Base-by-base conservation (phyloP, 2,113 vertebrate species). In the Chaenogobius annularis region DNA sequence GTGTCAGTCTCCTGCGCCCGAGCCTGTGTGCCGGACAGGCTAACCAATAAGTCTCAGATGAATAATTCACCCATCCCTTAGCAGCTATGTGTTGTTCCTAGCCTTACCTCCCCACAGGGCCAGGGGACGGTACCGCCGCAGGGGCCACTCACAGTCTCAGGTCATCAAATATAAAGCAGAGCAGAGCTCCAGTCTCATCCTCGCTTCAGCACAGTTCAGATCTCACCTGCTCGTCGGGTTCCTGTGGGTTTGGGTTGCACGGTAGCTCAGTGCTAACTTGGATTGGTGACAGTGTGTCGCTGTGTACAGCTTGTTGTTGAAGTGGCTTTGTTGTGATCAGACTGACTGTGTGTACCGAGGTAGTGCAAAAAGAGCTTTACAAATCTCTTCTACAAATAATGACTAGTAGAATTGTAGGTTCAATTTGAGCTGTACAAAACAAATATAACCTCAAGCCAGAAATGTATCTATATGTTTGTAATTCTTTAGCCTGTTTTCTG, bases 61-160 rank as follows among this genome's bases (percentile, higher is more conserved):
- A 89, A 91, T 90, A 88, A 88, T 91, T 88, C 75, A 90, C 79
- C 79, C 75, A 81, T 88, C 85, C 82, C 75, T 40, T 40, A 79
- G 76, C 81, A 62, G 80, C 75, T 9, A 11, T 22, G 70, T 88
- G 87, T 89, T 85, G 74, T 89, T 87, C 81, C 78, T 78, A 78
- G 75, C 77, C 61, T 77, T 75, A 75, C 79, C 79, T 83, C 64
- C 77, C 83, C 72, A n/a, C 14, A 62, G 80, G 77, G 72, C 79
- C 68, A 35, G 55, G 58, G 54, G 55, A 35, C 56, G 84, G 72
- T 56, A 55, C 63, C 64, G 50, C 69, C 64, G 73, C 70, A 69
- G 15, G 64, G 78, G 72, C 47, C 55, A 43, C 54, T 46, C 61
- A n/a, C n/a, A 70, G 72, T 63, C 52, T 68, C 79, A 37, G 52